Evolutionary conservation across 2,797 vertebrate species (phyloP), one percentile per base, ranked within the genome.

Genomic region (Remorina albescens): DNA sequence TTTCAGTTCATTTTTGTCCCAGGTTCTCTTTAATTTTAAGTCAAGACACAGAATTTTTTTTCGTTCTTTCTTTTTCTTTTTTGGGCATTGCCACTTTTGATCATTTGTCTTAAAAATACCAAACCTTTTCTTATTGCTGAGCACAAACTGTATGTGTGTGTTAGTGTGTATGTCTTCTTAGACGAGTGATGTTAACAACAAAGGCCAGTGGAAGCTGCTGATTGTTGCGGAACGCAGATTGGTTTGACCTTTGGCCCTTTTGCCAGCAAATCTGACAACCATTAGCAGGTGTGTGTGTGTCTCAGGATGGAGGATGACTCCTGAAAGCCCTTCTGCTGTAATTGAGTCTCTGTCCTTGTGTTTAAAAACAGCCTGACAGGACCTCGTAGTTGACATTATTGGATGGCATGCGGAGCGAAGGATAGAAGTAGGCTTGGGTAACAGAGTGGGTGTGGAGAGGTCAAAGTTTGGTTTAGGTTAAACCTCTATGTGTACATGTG

Each of bases 301-400:
- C 55, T 74, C 67, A 57, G 81, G 82, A 75, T 39, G 66, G 81
- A 61, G 80, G 82, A 67, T 63, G 86, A 86, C 90, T 88, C 87
- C 81, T 67, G 74, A 91, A 91, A 94, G 88, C 89, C 86, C 84
- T 93, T 91, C 89, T 86, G 78, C 80, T 94, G 93, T 93, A 93
- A 94, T 93, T 93, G 86, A 93, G 84, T 91, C 88, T 87, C 91
- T 89, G 91, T 93, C 92, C 92, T 94, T 93, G 91, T 92, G 90
- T 93, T 92, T 91, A 91, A 92, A 93, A 93, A 93, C 92, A 92
- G 92, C 89, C 81, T 84, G 89, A 92, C 89, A 80, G 85, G 80
- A 90, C 90, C 83, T 90, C 42, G 85, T 89, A 86, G 84, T 86
- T 88, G 89, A 90, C 91, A 90, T 92, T 90, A 92, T 89, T 88